Base-by-base conservation (phyloP, 1,140 invertebrate genomes). In the Episyrphus balteatus region DNA sequence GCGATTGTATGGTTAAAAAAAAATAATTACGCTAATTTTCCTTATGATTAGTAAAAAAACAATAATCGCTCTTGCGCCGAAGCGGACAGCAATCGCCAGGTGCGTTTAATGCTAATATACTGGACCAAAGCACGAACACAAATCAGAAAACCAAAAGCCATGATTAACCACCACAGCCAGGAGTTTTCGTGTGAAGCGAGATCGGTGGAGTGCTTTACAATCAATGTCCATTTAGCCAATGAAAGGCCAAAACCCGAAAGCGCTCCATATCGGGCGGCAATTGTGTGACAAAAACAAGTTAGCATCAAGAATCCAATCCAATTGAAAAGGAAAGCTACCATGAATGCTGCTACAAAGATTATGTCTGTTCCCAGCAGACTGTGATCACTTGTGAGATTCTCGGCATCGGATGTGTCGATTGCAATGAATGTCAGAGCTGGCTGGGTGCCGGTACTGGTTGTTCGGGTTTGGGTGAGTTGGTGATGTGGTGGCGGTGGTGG, bases 231-330 rank as follows among this genome's bases (percentile, higher is more conserved):
- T 73, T 95, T 94, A 50, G 89, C 88, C 51, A 94, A 74, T 10
- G 89, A 93, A 8, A 95, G 73, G 7, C 91, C 92, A 63, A 95
- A 92, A 36, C 92, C 91, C 47, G 91, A 86, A 15, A 95, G 66
- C 7, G 92, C 92, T 39, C 92, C 92, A 69, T 92, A 92, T 55
- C 90, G 80, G 36, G 88, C 90, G 39, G 92, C 91, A 60, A 93
- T 88, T 34, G 90, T 93, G 62, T 92, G 89, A 66, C 89, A 92
- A 70, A 93, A 89, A 61, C 91, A 94, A 78, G 92, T 86, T 45
- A 92, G 72, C 55, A 92, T 73, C 44, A 95, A 71, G 64, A 95
- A 92, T 42, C 92, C 92, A 62, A 95, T 88, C 92, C 91, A 95
- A 70, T 94, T 94, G 72, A 95, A 94, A 21, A 91, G 73, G 66